phyloP scores from a whole-genome alignment of 1,140 invertebrate species.

The Acyrthosiphon pisum region DNA sequence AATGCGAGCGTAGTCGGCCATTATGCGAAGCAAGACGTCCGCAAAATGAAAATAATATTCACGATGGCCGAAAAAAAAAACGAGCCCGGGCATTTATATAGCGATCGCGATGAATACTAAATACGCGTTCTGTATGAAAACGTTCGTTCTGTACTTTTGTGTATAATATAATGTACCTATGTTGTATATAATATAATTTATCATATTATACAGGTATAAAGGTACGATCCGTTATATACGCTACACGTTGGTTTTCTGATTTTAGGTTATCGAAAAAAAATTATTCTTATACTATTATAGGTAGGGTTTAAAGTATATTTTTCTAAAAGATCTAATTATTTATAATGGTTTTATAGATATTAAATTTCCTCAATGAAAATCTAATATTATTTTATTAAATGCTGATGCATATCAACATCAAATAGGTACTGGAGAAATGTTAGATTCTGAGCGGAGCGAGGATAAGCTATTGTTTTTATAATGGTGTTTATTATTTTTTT shows the following conservation, averaged over 20 bases:
- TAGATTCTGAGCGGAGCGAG: too few relatives aligned
- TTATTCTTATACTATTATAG: too few relatives aligned
- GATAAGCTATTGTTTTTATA: too few relatives aligned
- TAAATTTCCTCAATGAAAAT: neutral
- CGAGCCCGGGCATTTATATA: neutral
- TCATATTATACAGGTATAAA: too few relatives aligned
- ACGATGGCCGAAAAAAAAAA: constrained; percentile 2
- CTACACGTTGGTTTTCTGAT: neutral
- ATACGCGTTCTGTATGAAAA: neutral
- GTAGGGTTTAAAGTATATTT: too few relatives aligned
- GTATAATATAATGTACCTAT: neutral
- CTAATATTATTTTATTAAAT: neutral
- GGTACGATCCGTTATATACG: neutral
- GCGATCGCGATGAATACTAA: neutral
- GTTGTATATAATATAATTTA: too few relatives aligned
- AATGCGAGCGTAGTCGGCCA: neutral
- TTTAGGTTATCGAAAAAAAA: neutral
- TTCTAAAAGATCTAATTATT: neutral
- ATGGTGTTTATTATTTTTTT: too few relatives aligned
- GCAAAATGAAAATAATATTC: neutral
- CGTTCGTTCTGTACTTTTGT: neutral
- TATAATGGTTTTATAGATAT: neutral
- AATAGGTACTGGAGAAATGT: too few relatives aligned
- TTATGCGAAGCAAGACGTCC: neutral
- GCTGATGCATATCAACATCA: too few relatives aligned